Evolutionary conservation across 2,113 vertebrate species (phyloP), one percentile per base, ranked within the genome.

Genomic region (Uropsilus gracilis): DNA sequence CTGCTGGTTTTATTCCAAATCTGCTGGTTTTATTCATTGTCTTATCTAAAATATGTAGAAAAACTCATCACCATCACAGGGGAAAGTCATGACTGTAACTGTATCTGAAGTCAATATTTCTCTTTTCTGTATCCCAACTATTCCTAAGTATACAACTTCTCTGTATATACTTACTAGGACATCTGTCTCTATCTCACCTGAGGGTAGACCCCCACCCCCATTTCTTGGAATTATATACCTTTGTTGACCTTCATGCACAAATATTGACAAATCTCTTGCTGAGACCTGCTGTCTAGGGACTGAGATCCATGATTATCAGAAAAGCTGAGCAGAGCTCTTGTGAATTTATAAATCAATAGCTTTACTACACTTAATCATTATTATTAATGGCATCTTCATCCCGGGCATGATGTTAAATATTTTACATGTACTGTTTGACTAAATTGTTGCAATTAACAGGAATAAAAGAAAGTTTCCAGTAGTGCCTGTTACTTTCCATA

Each of bases 201-300:
- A 6, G 2, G 6, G 7, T 6, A 5, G 14, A 8, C 32, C 28
- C 2, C 64, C n/a, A 37, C 10, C 5, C 71, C 12, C 1, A 17
- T 3, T 50, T 11, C n/a, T 69, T 11, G 26, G 18, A 0, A 86
- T 11, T 18, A 3, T n/a, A 17, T 12, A 55, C 59, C 48, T 34
- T 16, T 42, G 7, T 44, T 72, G 44, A 44, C 55, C 14, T 55
- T 37, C 32, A 12, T 28, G 50, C 8, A 85, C 44, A 39, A 44
- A 9, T 46, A 12, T 42, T 48, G 39, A 34, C 24, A 55, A 44
- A 32, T 37, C 32, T 5, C 32, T 28, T 55, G 3, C 30, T 20
- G 7, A 63, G 77, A 12, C 72, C 53, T 88, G 39, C 48, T 66
- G n/a, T 53, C 32, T 12, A 20, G 34, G 16, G 81, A 18, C 17